Percentiles rank a stretch among this genome's conserved stretches.
Evolutionary conservation across 1,140 invertebrate genomes (phyloP).

Genomic region (Leptestheria dahalacensis): DNA sequence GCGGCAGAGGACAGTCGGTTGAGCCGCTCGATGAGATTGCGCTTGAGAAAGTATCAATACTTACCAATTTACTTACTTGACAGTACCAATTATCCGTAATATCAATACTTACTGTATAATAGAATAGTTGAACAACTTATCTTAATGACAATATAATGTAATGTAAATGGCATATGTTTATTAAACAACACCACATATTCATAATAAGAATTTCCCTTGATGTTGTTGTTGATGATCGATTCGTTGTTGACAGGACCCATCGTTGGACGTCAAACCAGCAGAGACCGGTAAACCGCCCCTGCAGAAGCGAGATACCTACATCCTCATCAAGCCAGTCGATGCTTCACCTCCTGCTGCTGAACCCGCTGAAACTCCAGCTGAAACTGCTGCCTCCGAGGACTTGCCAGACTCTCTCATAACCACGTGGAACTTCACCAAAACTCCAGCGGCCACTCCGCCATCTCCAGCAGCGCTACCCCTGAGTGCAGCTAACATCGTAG

Average conservation of each 20-base stretch:
- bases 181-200: too few relatives aligned
- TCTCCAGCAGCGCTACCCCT: background rate
- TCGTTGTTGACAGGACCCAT: too few relatives aligned
- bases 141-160: too few relatives aligned
- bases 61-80: background rate
- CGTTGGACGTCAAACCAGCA: too few relatives aligned
- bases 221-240: too few relatives aligned
- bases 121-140: too few relatives aligned
- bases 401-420: background rate
- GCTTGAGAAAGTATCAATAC: background rate
- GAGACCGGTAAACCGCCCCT: background rate
- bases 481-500: conserved; percentile 10
- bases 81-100: background rate
- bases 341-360: background rate
- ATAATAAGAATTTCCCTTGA: too few relatives aligned
- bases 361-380: background rate
- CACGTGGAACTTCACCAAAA: background rate
- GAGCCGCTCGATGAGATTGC: conserved; percentile 12
- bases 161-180: too few relatives aligned
- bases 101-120: too few relatives aligned
- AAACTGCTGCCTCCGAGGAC: background rate
- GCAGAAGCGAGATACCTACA: conserved; percentile 9
- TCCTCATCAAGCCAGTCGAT: conserved; percentile 3
- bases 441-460: background rate
- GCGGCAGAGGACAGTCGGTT: conserved; percentile 9